Evolutionary conservation across 2,888 invertebrate species (phyloP).

Genomic region (Trilocha varians): DNA sequence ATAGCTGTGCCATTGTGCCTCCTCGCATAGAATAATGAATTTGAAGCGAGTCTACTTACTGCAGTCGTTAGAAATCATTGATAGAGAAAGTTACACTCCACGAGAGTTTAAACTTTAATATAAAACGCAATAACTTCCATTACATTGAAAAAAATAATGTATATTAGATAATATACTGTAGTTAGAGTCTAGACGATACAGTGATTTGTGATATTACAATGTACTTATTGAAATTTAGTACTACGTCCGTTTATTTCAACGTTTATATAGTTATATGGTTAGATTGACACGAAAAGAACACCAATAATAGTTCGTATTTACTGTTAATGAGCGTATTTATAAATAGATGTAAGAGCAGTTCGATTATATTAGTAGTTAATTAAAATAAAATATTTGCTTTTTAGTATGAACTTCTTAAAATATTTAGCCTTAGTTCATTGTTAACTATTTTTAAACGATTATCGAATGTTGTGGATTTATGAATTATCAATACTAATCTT

Average conservation of each 20-base stretch:
- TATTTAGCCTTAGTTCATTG: background rate
- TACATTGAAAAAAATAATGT: conserved; percentile 17
- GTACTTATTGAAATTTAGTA: conserved; percentile 63
- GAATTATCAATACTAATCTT: background rate
- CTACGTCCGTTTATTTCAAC: conserved; percentile 62
- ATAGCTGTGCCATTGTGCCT: conserved; percentile 64
- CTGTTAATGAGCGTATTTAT: conserved; percentile 25
- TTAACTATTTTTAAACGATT: background rate
- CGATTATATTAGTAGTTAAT: background rate
- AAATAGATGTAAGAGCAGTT: conserved; percentile 22
- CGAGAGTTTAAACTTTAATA: conserved; percentile 10
- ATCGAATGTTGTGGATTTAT: background rate
- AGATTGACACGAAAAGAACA: conserved; percentile 63
- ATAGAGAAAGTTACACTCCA: conserved; percentile 3
- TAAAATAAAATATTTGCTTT: background rate
- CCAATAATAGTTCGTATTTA: conserved; percentile 56
- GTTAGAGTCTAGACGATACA: conserved; percentile 54
- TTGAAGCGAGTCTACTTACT: conserved; percentile 5
- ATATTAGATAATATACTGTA: conserved; percentile 19
- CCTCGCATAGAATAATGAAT: conserved; percentile 32
- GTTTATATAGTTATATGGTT: conserved; percentile 55
- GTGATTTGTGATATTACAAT: conserved; percentile 70
- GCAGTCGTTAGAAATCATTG: background rate
- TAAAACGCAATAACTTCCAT: conserved; percentile 34
- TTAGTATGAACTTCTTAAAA: background rate